phyloP scores from a whole-genome alignment of 2,888 invertebrate genomes.

The Hermodice carunculata region DNA sequence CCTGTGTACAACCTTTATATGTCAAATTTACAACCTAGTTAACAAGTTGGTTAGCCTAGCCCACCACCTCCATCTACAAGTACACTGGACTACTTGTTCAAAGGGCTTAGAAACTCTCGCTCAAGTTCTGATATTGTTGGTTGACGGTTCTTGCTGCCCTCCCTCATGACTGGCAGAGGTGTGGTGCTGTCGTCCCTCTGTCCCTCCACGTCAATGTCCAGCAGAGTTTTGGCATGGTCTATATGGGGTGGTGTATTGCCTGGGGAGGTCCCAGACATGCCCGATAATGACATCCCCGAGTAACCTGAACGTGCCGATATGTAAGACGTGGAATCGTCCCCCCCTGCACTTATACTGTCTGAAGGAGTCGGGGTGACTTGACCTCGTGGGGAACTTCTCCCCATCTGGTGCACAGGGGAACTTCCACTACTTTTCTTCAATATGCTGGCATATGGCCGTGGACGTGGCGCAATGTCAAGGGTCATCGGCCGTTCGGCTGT shows the following conservation, averaged over 20 bases:
- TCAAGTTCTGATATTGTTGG: slow-evolving; percentile 34
- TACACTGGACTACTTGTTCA: neutral
- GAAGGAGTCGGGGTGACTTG: slow-evolving; percentile 36
- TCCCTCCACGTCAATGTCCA: slow-evolving; percentile 68
- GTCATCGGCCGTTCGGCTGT: slow-evolving; percentile 76
- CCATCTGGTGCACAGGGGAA: slow-evolving; percentile 34
- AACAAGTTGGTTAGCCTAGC: too few species aligned
- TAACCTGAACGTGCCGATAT: slow-evolving; percentile 71
- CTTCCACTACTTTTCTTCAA: slow-evolving; percentile 36
- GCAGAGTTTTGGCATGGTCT: slow-evolving; percentile 61
- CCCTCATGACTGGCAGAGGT: slow-evolving; percentile 48
- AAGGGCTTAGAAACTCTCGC: slow-evolving; percentile 25
- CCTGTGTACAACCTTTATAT: too few species aligned
- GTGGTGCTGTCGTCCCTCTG: slow-evolving; percentile 63
- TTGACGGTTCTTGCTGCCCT: neutral
- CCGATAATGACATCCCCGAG: slow-evolving; percentile 32
- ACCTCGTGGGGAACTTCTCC: slow-evolving; percentile 26
- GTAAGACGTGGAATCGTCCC: slow-evolving; percentile 85
- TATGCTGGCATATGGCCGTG: slow-evolving; percentile 40
- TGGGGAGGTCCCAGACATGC: slow-evolving; percentile 83
- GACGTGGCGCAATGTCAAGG: slow-evolving; percentile 76
- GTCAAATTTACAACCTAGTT: too few species aligned
- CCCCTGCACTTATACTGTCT: slow-evolving; percentile 78
- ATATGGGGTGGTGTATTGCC: slow-evolving; percentile 66
- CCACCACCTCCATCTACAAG: too few species aligned